Percentiles rank a stretch among this genome's conserved stretches.
Evolutionary conservation across 2,797 vertebrate genomes (phyloP).

Genomic region (Poeciliopsis turneri): DNA sequence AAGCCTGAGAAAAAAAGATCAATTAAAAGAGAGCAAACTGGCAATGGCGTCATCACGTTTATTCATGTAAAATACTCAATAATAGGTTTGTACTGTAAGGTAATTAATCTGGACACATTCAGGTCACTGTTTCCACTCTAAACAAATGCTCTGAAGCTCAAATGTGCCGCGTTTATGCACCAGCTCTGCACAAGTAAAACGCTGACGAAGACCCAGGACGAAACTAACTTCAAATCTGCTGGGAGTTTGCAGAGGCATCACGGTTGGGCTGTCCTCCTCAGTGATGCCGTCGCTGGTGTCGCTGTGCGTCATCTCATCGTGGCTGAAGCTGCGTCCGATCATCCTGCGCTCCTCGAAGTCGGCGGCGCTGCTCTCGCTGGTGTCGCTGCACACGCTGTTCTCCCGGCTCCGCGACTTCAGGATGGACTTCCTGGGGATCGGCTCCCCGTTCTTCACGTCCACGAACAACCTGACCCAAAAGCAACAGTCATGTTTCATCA

Average conservation of each 20-base stretch:
- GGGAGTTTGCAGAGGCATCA: constrained; percentile 66
- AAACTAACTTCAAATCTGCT: constrained; percentile 83
- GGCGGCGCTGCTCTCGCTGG: constrained; percentile 91
- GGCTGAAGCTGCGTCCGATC: constrained; percentile 83
- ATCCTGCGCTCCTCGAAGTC: constrained; percentile 89
- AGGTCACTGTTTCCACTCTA: not conserved
- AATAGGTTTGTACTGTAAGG: not conserved
- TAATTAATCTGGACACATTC: not conserved
- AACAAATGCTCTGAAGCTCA: not conserved
- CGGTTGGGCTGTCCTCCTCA: constrained; percentile 83
- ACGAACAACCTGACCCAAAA: constrained; percentile 87
- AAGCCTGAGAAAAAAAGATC: constrained; percentile 81
- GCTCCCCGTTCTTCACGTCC: constrained; percentile 93
- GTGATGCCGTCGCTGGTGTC: constrained; percentile 86
- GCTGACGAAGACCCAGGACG: not conserved
- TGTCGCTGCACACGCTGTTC: constrained; percentile 96
- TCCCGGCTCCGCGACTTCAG: constrained; percentile 96
- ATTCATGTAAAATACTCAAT: not conserved
- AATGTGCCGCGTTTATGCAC: not conserved
- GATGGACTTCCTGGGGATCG: constrained; percentile 94
- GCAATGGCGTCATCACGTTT: not conserved
- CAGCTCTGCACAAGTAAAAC: not conserved
- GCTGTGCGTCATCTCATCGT: constrained; percentile 86
- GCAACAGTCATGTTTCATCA: not conserved
- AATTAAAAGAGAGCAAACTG: not conserved